Evolutionary conservation across 1,140 invertebrate species (phyloP).

Genomic region (Cherax quadricarinatus): DNA sequence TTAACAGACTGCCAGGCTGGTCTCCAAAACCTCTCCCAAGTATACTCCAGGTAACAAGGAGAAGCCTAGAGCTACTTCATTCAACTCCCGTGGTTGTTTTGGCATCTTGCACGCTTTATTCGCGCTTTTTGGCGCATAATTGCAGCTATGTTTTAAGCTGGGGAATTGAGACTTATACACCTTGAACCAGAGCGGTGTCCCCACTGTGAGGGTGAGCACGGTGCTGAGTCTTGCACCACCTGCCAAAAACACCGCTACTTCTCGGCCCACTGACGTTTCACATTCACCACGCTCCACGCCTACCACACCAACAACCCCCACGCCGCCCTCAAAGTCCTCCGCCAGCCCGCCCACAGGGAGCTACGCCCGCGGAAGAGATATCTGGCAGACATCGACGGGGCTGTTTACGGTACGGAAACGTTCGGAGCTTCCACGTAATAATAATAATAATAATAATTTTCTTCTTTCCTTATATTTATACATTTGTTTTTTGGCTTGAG

Average conservation of each 20-base stretch:
- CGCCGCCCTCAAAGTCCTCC: constrained; percentile 60
- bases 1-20: too few relatives aligned
- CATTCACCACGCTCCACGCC: constrained; percentile 63
- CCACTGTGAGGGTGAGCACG: constrained; percentile 69
- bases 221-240: constrained; percentile 68
- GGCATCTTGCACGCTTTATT: too few relatives aligned
- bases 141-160: background rate
- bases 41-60: too few relatives aligned
- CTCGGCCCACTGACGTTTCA: constrained; percentile 34
- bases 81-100: too few relatives aligned
- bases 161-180: background rate
- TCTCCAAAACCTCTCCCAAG: too few relatives aligned
- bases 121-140: too few relatives aligned
- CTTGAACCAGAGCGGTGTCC: constrained; percentile 54
- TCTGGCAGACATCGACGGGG: constrained; percentile 49
- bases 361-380: constrained; percentile 54
- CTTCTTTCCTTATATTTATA: too few relatives aligned
- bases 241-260: constrained; percentile 70
- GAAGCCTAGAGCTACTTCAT: too few relatives aligned
- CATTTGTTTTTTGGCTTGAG: too few relatives aligned
- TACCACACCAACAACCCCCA: constrained; percentile 63
- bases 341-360: constrained; percentile 50
- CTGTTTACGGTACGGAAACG: constrained; percentile 27
- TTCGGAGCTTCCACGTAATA: background rate
- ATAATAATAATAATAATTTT: too few relatives aligned